Base-by-base conservation (phyloP, 2,797 vertebrate genomes). In the Crypturellus tataupa region DNA sequence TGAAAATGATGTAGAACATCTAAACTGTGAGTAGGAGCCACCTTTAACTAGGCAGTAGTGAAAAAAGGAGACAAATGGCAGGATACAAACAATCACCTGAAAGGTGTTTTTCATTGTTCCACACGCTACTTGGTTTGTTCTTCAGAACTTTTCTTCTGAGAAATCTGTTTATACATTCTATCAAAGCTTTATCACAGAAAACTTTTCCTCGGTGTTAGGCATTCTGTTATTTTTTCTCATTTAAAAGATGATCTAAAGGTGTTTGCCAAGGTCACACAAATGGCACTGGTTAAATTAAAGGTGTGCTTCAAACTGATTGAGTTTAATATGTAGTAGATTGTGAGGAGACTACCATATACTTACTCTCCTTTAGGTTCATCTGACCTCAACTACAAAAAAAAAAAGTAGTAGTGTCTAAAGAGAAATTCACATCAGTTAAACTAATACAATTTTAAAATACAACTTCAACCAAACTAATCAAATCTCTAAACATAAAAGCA, bases 251-350 rank as follows among this genome's bases (percentile, higher is more conserved):
- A 62, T 33, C 10, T 4, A 64, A 68, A 53, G 6, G 16, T 51
- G 31, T 83, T 85, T 24, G 37, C 27, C 44, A 78, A 77, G 64
- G 65, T 72, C 85, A 87, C 60, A 64, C 12, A 68, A 95, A 71
- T 19, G 6, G 21, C n/a, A n/a, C 7, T 68, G 44, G 16, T 60
- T 85, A 91, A 91, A 91, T 79, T 40, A 84, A 94, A 90, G 17
- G 2, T 27, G 29, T 63, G 33, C 73, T 51, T 75, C 27, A 87
- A 83, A 85, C 14, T 21, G 9, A 58, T 27, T 51, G 55, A 77
- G 13, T 70, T 77, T 69, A 77, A 31, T 40, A 55, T 3, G 5
- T 35, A 27, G 14, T 78, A 85, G 16, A 75, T 4, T 64, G 23
- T 73, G 33, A 85, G 14, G 47, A 2, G 6, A 71, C 31, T 35